A percentile compares a stretch with the other conserved stretches of the same genome.
These are phyloP conservation scores for Cromileptes altivelis DNA, from an alignment of 2,113 vertebrate genomes.

Conservation along the genomic window DNA sequence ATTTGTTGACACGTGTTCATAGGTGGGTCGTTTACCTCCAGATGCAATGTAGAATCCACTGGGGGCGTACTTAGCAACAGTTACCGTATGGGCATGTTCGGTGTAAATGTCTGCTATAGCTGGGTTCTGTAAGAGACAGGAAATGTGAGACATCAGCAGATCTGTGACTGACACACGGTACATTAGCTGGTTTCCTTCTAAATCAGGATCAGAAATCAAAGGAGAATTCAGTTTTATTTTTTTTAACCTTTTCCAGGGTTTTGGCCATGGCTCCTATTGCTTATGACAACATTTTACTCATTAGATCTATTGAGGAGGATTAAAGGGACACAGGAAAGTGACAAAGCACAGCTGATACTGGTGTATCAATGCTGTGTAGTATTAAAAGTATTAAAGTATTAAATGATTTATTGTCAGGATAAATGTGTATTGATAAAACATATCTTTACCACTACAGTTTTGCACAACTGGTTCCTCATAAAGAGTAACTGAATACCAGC, in stretches of 20 bases:
- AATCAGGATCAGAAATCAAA: not conserved
- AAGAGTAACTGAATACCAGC: not conserved
- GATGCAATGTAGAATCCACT: slow-evolving; percentile 98
- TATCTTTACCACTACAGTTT: too few relatives aligned
- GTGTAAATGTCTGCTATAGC: slow-evolving; percentile 97
- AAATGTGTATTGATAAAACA: too few relatives aligned
- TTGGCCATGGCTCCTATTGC: not conserved
- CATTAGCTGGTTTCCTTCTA: not conserved
- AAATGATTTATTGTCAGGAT: too few relatives aligned
- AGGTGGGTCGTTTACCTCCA: slow-evolving; percentile 86
- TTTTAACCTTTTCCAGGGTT: not conserved
- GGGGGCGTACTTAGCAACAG: slow-evolving; percentile 95
- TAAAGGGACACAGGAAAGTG: not conserved
- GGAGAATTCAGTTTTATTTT: not conserved
- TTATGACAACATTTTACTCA: not conserved
- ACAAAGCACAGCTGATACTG: too few relatives aligned
- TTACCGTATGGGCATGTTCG: slow-evolving; percentile 93
- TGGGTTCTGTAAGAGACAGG: slow-evolving; percentile 88
- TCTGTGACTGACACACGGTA: not conserved
- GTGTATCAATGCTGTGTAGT: too few relatives aligned
- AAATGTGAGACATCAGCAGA: slow-evolving; percentile 12
- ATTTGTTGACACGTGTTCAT: not conserved
- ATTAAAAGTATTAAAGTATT: too few relatives aligned
- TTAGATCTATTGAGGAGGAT: not conserved
- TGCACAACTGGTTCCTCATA: not conserved